Conservation (phyloP, 2,797 vertebrate genomes). For the Meriones psammophilus region DNA sequence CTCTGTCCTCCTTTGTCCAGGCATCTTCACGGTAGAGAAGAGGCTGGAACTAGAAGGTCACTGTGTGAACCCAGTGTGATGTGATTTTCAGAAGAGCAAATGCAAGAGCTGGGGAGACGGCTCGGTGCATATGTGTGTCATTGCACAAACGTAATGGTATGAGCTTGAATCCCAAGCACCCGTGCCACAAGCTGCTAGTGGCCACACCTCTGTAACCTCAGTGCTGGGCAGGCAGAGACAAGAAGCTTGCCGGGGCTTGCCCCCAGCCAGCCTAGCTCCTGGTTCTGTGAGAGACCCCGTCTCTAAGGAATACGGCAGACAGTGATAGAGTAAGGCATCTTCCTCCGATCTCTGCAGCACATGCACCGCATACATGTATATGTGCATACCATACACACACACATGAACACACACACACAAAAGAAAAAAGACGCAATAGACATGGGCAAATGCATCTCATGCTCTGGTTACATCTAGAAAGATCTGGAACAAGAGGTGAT, state of each 20-base stretch:
- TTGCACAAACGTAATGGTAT: background rate
- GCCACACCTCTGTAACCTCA: background rate
- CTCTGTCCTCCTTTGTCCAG: background rate
- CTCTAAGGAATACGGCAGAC: background rate
- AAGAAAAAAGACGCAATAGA: background rate
- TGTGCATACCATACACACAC: background rate
- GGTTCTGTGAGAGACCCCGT: background rate
- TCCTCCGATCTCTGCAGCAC: background rate
- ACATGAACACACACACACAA: background rate
- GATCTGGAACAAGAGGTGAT: background rate
- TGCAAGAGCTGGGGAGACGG: background rate
- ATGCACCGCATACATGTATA: background rate
- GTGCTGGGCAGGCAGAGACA: background rate
- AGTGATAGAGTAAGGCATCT: background rate
- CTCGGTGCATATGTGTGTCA: background rate
- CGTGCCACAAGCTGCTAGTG: background rate
- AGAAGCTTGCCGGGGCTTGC: background rate
- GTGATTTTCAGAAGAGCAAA: conserved; percentile 11
- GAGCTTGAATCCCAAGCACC: background rate
- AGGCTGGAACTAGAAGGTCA: conserved; percentile 1
- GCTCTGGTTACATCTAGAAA: background rate
- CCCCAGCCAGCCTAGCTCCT: background rate
- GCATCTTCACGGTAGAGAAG: background rate
- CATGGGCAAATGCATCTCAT: background rate
- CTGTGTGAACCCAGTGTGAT: background rate